phyloP scores from a whole-genome alignment of 2,113 vertebrate genomes.

The Acanthochromis polyacanthus region DNA sequence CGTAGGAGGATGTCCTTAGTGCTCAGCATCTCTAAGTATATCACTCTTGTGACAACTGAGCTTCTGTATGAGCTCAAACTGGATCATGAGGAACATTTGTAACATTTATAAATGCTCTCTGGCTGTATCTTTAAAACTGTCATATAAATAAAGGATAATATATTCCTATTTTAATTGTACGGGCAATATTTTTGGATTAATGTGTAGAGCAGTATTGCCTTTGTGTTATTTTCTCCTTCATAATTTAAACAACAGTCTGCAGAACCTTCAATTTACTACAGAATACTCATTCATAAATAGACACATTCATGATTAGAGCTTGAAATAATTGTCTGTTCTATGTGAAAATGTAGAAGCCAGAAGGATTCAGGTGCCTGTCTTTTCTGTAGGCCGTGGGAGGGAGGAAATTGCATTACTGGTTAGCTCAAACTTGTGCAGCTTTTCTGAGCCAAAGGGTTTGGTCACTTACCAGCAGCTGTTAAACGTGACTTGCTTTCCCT shows the following conservation, averaged over 20 bases:
- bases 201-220: background rate
- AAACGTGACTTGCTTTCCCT: conserved; percentile 34
- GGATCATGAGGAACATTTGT: conserved; percentile 30
- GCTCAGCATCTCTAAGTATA: conserved; percentile 24
- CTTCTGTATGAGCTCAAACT: conserved; percentile 16
- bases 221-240: conserved; percentile 13
- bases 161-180: too few species aligned
- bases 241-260: background rate
- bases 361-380: conserved; percentile 6
- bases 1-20: conserved; percentile 8
- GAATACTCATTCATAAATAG: conserved; percentile 30
- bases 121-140: background rate
- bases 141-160: background rate
- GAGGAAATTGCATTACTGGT: conserved; percentile 32
- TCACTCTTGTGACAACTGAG: conserved; percentile 14
- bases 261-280: conserved; percentile 11
- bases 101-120: conserved; percentile 26
- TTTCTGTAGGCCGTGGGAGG: conserved; percentile 14
- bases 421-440: conserved; percentile 18
- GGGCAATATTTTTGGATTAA: conserved; percentile 4
- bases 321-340: conserved; percentile 6
- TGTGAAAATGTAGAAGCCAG: conserved; percentile 2
- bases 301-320: conserved; percentile 20
- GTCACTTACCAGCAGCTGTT: conserved; percentile 20
- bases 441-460: conserved; percentile 17